Evolutionary conservation across 92 coral and sea anemone genomes (phyloP).

Genomic region (Micromussa lordhowensis): DNA sequence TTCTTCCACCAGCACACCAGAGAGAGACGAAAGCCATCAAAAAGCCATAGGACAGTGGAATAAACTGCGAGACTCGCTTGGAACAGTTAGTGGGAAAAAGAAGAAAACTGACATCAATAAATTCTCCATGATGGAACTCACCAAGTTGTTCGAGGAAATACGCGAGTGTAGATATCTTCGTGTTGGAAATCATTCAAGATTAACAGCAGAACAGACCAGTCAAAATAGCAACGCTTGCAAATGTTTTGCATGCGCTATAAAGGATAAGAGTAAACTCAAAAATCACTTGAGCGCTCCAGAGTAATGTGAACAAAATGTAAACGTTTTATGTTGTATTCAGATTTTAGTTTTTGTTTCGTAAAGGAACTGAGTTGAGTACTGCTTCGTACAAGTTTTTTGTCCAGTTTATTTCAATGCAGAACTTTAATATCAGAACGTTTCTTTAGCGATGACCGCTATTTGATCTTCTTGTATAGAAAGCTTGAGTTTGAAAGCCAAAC

Average conservation of each 20-base stretch:
- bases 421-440: not conserved
- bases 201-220: slow-evolving; percentile 65
- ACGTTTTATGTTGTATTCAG: not conserved
- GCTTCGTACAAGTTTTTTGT: not conserved
- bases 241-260: slow-evolving; percentile 80
- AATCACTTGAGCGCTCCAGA: slow-evolving; percentile 82
- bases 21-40: slow-evolving; percentile 62
- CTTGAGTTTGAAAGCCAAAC: not conserved
- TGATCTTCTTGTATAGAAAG: not conserved
- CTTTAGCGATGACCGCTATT: not conserved
- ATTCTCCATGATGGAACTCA: slow-evolving; percentile 78
- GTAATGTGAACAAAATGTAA: not conserved
- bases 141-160: slow-evolving; percentile 80
- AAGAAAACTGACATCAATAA: slow-evolving; percentile 73
- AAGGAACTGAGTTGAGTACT: not conserved
- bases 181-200: slow-evolving; percentile 75
- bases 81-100: slow-evolving; percentile 47
- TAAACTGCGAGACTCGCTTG: slow-evolving; percentile 75
- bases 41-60: slow-evolving; percentile 71
- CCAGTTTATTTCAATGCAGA: not conserved
- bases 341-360: not conserved
- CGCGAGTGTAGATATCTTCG: slow-evolving; percentile 88
- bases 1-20: slow-evolving; percentile 47
- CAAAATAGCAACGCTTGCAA: slow-evolving; percentile 54
- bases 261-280: slow-evolving; percentile 73